phyloP scores from a whole-genome alignment of 1,140 invertebrate species.

The Lerema accius region DNA sequence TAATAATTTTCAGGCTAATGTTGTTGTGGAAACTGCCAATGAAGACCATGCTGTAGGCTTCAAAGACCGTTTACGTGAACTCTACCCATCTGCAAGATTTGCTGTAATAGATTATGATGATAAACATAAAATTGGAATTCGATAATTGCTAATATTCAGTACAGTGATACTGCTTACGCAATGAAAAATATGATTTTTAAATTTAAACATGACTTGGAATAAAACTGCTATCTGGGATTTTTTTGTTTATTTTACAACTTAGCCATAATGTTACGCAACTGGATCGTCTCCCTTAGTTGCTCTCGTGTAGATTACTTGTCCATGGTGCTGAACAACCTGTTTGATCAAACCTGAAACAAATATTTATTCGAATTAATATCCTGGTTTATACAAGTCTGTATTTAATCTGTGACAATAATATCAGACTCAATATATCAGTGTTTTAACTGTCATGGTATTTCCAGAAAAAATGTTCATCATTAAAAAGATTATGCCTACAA shows the following conservation, averaged over 20 bases:
- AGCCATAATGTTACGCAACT: constrained; percentile 75
- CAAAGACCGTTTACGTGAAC: constrained; percentile 58
- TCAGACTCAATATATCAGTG: constrained; percentile 86
- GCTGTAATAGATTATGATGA: constrained; percentile 58
- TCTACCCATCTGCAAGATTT: constrained; percentile 67
- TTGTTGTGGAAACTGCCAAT: constrained; percentile 69
- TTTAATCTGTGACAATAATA: constrained; percentile 18
- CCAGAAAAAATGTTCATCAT: constrained; percentile 70
- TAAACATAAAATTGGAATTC: constrained; percentile 50
- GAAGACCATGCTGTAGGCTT: constrained; percentile 63
- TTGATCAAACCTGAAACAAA: constrained; percentile 93
- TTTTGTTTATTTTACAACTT: constrained; percentile 67
- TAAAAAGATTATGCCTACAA: constrained; percentile 14
- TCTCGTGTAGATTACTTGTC: constrained; percentile 98
- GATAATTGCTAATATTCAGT: constrained; percentile 36
- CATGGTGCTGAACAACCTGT: constrained; percentile 98
- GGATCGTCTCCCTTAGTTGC: constrained; percentile 96
- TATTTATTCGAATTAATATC: constrained; percentile 21
- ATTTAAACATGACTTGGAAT: too few species aligned
- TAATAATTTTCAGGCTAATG: constrained; percentile 60
- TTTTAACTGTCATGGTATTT: constrained; percentile 76
- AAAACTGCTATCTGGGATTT: constrained; percentile 39
- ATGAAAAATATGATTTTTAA: too few species aligned
- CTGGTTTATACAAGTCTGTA: neutral
- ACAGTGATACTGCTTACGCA: neutral